Percentiles rank a stretch among this genome's conserved stretches.
Conservation (phyloP, 2,888 invertebrate species). For the Protonemura montana region DNA sequence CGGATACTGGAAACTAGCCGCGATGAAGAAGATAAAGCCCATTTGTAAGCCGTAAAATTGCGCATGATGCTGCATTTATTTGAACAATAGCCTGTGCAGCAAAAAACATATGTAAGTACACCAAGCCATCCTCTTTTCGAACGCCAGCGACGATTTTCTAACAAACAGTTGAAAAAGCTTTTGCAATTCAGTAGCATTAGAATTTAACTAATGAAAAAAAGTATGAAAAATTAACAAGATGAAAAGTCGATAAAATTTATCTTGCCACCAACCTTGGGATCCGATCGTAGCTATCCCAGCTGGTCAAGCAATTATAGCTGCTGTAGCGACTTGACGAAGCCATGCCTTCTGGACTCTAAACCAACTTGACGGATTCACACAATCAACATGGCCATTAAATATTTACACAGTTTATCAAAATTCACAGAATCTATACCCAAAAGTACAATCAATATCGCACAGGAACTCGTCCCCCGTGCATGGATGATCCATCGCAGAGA, state of each 20-base stretch:
- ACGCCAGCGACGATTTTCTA: not conserved
- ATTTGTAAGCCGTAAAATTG: not conserved
- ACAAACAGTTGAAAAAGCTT: not conserved
- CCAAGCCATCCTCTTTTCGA: not conserved
- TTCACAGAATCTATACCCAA: not conserved
- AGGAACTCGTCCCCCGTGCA: not conserved
- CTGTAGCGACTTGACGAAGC: slow-evolving; percentile 81
- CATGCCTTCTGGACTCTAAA: slow-evolving; percentile 58
- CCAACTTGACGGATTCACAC: not conserved
- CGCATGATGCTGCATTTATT: not conserved
- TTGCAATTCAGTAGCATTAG: not conserved
- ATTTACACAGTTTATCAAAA: not conserved
- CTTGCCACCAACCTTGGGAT: slow-evolving; percentile 77
- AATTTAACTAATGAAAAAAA: not conserved
- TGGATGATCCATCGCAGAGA: not conserved
- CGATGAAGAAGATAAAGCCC: not conserved
- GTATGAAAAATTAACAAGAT: not conserved
- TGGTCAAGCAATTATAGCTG: slow-evolving; percentile 87
- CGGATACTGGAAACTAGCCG: not conserved
- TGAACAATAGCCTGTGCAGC: not conserved
- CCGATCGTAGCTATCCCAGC: slow-evolving; percentile 90
- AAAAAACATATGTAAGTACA: not conserved
- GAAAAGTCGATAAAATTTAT: too few species aligned
- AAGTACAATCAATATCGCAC: not conserved
- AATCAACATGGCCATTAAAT: not conserved